A percentile compares a stretch with the other conserved stretches of the same genome.
phyloP scores from a whole-genome alignment of 2,113 vertebrate genomes.

The Petrocephalus microphthalmus region DNA sequence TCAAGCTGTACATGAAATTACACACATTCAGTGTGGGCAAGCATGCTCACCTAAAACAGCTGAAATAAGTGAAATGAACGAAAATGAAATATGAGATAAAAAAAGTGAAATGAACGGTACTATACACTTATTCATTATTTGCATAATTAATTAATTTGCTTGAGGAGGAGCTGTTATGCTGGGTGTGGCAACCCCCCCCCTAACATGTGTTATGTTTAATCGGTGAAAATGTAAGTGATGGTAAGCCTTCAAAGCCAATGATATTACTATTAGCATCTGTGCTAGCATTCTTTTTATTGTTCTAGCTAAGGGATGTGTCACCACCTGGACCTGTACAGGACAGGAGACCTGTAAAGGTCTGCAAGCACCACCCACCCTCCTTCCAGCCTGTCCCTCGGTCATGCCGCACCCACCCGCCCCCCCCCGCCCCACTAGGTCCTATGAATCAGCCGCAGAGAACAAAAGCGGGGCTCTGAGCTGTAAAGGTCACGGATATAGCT shows the following conservation, averaged over 20 bases:
- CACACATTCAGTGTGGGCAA: neutral
- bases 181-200: neutral
- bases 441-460: conserved; percentile 28
- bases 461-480: conserved; percentile 14
- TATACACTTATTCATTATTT: too few species aligned
- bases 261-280: neutral
- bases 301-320: neutral
- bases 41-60: neutral
- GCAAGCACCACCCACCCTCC: neutral
- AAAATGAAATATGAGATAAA: neutral
- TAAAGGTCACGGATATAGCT: conserved; percentile 29
- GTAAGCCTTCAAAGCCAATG: neutral
- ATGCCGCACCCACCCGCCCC: neutral
- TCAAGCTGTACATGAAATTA: neutral
- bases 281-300: neutral
- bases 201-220: neutral
- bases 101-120: neutral
- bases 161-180: neutral
- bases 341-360: neutral
- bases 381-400: neutral
- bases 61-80: neutral
- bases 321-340: neutral
- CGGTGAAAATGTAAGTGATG: neutral
- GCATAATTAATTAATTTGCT: neutral
- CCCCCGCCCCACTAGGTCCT: conserved; percentile 18